Conservation (phyloP, 1,140 invertebrate genomes). For the Heliconius hewitsoni region DNA sequence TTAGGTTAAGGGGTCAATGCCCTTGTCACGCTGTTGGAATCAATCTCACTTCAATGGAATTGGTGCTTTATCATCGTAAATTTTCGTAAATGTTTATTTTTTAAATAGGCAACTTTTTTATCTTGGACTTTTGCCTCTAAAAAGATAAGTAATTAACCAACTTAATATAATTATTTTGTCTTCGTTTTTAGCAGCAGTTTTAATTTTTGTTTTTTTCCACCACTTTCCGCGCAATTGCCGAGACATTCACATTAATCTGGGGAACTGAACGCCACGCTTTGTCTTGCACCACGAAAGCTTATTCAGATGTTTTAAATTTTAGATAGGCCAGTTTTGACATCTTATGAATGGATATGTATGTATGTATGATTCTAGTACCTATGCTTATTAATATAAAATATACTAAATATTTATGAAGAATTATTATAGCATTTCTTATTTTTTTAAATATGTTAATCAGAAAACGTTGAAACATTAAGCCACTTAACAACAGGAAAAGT, state of each 20-base stretch:
- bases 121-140: not conserved
- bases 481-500: not conserved
- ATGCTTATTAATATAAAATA: not conserved
- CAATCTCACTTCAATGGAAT: constrained; percentile 9
- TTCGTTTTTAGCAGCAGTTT: too few relatives aligned
- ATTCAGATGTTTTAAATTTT: too few relatives aligned
- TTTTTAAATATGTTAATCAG: not conserved
- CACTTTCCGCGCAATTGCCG: too few relatives aligned
- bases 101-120: not conserved
- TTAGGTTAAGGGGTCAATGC: constrained; percentile 1
- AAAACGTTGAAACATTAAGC: not conserved
- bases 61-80: constrained; percentile 5
- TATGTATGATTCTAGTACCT: too few relatives aligned
- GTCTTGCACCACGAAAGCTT: too few relatives aligned
- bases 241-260: too few relatives aligned
- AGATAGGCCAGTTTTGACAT: not conserved
- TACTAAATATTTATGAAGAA: too few relatives aligned
- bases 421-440: too few relatives aligned
- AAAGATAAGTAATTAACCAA: not conserved
- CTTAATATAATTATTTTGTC: too few relatives aligned
- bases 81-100: not conserved
- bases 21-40: constrained; percentile 7
- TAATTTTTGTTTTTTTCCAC: too few relatives aligned
- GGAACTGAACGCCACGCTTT: too few relatives aligned
- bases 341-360: not conserved